Conservation (phyloP, 2,888 invertebrate genomes). For the Leucozona laternaria region DNA sequence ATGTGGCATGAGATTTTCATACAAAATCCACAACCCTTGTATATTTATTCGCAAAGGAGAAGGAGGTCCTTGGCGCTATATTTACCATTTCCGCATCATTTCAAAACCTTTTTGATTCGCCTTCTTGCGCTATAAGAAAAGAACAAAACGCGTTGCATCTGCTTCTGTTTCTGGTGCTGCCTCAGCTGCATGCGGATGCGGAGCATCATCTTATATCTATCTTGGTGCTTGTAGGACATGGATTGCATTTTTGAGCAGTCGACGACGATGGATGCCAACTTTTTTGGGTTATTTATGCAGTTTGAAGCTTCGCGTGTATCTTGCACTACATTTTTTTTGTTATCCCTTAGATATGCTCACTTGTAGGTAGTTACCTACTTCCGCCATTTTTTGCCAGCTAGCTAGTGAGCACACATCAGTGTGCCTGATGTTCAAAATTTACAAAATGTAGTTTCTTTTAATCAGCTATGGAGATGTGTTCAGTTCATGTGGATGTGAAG, state of each 20-base stretch:
- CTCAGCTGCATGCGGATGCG: conserved; percentile 25
- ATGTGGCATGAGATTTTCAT: conserved; percentile 57
- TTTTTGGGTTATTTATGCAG: conserved; percentile 59
- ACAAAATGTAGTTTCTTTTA: conserved; percentile 68
- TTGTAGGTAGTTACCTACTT: conserved; percentile 6
- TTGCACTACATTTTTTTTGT: not conserved
- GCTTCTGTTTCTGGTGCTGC: not conserved
- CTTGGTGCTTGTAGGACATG: conserved; percentile 50
- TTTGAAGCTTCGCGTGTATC: conserved; percentile 29
- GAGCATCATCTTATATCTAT: conserved; percentile 29
- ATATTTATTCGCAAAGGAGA: not conserved
- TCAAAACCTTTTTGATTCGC: conserved; percentile 49
- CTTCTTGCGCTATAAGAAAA: not conserved
- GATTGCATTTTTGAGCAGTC: conserved; percentile 69
- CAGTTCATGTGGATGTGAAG: conserved; percentile 6
- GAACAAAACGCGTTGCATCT: conserved; percentile 43
- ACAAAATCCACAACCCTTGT: conserved; percentile 36
- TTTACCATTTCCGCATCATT: conserved; percentile 30
- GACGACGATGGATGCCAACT: conserved; percentile 54
- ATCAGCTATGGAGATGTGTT: conserved; percentile 49
- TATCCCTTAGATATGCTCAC: not conserved
- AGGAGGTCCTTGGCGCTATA: conserved; percentile 39
- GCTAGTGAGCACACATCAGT: not conserved
- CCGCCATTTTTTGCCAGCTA: conserved; percentile 21
- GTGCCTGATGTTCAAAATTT: conserved; percentile 61